Base-by-base conservation (phyloP, 2,797 vertebrate species). In the Salmo trutta region DNA sequence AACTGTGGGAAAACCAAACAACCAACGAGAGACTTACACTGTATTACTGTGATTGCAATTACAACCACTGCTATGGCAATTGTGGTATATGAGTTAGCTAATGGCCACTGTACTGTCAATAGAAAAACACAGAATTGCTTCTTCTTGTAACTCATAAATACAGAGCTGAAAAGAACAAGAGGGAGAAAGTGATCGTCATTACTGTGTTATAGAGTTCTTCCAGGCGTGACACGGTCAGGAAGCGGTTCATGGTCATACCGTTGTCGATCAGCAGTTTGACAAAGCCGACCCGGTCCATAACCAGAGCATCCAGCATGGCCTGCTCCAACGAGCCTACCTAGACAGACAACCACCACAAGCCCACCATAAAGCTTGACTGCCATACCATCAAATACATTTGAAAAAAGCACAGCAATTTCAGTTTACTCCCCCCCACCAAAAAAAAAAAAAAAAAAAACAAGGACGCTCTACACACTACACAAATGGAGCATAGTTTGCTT, bases 261-360 rank as follows among this genome's bases (percentile, higher is more conserved):
- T 98, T 94, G 81, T 99, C 97, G 84, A 99, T 98, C 67, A 99
- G 91, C 64, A 99, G 88, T 82, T 98, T 98, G 82, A 99, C 98
- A 92, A 99, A 99, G 90, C 95, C 95, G 71, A 99, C 98, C 0
- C 96, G 96, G 88, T 99, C 97, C 98, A 99, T 97, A 84, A 97
- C 88, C 81, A 99, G 92, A 78, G 98, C 97, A 85, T 99, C 93
- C 81, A 97, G 87, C 97, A 99, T 97, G 75, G 96, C 95, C 91
- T 97, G 93, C 81, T 99, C 98, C 89, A 99, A 88, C 1, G 94
- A 95, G 3, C 95, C 98, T 80, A 95, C 94, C 98, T 99, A 76
- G 5, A 76, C 47, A 19, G 64, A 41, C 10, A 31, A 29, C 21
- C 62, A 24, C 10, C 14, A 73, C 15, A 70, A 21, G 5, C 33